These are phyloP conservation scores for Trisateles emortualis DNA, from an alignment of 2,888 invertebrate species.

Conservation along the genomic window DNA sequence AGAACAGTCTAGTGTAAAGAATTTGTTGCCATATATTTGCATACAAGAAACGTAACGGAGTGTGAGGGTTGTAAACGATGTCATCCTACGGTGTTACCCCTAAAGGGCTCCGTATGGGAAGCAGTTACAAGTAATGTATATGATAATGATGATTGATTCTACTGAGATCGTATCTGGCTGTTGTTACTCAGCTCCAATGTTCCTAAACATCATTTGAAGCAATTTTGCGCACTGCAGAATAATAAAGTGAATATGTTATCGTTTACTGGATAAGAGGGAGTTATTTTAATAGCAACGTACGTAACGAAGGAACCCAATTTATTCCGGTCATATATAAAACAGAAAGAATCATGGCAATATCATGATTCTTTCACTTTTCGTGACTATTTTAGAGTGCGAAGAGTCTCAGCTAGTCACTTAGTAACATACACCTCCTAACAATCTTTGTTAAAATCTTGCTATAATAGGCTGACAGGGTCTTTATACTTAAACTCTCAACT, in stretches of 20 bases:
- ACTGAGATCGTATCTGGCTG: slow-evolving; percentile 16
- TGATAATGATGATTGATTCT: slow-evolving; percentile 44
- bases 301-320: slow-evolving; percentile 1
- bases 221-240: slow-evolving; percentile 43
- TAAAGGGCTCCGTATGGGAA: slow-evolving; percentile 14
- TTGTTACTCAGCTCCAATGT: slow-evolving; percentile 23
- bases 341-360: too few relatives aligned
- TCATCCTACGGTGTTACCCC: slow-evolving; percentile 15
- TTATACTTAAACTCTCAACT: background rate
- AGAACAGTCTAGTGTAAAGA: background rate
- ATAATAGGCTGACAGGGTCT: too few relatives aligned
- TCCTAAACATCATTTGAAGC: slow-evolving; percentile 41
- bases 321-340: background rate
- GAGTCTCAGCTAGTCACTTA: background rate
- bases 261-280: slow-evolving; percentile 4
- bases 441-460: too few relatives aligned
- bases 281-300: slow-evolving; percentile 1
- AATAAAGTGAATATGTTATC: slow-evolving; percentile 47
- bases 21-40: slow-evolving; percentile 6
- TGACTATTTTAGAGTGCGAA: background rate
- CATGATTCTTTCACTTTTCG: background rate
- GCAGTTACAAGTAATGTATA: slow-evolving; percentile 31
- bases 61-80: slow-evolving; percentile 22
- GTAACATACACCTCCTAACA: too few relatives aligned
- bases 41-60: background rate